Conservation (phyloP, 2,888 invertebrate species). For the Adelognathus sp. region DNA sequence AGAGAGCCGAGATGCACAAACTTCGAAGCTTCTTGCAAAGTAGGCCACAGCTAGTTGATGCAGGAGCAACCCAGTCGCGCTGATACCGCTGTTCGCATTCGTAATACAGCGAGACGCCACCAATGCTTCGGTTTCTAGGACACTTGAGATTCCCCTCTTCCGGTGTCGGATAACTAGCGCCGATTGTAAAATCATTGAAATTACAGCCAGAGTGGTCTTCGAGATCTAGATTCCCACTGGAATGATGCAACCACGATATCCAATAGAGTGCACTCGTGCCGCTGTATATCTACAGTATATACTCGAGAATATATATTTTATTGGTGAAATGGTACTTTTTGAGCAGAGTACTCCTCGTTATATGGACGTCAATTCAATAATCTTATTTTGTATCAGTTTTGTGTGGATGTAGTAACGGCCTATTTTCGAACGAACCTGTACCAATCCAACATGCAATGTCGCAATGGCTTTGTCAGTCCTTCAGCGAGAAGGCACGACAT, state of each 20-base stretch:
- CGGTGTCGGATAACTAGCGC: constrained; percentile 30
- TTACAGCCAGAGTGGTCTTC: background rate
- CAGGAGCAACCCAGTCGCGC: background rate
- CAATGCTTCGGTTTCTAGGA: constrained; percentile 20
- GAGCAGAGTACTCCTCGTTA: too few species aligned
- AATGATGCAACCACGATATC: background rate
- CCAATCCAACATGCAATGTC: too few species aligned
- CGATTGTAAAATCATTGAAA: constrained; percentile 37
- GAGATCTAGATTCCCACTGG: background rate
- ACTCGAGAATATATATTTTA: background rate
- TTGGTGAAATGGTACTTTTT: background rate
- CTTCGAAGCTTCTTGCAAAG: constrained; percentile 34
- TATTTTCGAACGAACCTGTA: too few species aligned
- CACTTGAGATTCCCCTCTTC: constrained; percentile 25
- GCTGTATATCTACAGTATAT: background rate
- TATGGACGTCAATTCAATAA: too few species aligned
- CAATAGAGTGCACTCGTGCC: background rate
- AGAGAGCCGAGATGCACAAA: constrained; percentile 8
- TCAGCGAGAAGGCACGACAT: too few species aligned
- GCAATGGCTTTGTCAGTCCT: too few species aligned
- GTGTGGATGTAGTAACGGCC: too few species aligned
- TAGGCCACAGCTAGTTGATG: constrained; percentile 9
- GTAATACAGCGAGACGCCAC: constrained; percentile 12
- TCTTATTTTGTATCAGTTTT: too few species aligned
- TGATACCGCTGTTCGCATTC: background rate